phyloP scores from a whole-genome alignment of 2,888 invertebrate species.

The Drosophila pseudotakahashii region DNA sequence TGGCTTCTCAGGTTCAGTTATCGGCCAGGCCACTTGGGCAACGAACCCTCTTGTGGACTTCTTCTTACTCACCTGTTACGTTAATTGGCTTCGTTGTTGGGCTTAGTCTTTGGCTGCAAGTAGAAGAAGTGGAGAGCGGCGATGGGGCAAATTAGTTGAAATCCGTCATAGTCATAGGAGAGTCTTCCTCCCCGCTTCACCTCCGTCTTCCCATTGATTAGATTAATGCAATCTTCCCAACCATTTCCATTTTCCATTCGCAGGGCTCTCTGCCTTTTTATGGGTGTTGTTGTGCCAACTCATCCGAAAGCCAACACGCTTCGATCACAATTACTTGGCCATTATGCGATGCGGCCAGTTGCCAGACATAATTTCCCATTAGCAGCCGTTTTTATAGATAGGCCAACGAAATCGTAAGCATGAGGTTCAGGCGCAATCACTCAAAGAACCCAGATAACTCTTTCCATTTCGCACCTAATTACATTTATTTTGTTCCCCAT shows the following conservation, averaged over 20 bases:
- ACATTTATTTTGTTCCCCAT: too few species aligned
- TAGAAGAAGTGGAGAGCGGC: conserved; percentile 6
- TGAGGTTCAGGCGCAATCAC: neutral
- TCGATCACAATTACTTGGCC: conserved; percentile 39
- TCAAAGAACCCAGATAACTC: conserved; percentile 33
- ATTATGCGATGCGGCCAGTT: conserved; percentile 32
- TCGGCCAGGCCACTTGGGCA: conserved; percentile 10
- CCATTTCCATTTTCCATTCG: conserved; percentile 15
- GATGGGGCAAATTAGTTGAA: conserved; percentile 20
- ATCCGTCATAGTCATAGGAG: conserved; percentile 15
- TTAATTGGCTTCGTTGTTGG: conserved; percentile 38
- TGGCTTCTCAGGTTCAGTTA: neutral
- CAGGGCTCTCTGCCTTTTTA: conserved; percentile 3
- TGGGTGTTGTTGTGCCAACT: conserved; percentile 30
- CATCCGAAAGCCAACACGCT: conserved; percentile 46
- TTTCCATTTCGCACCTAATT: conserved; percentile 34
- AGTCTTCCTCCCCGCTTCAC: neutral
- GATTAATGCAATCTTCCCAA: conserved; percentile 27
- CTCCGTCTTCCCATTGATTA: conserved; percentile 15
- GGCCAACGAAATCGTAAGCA: conserved; percentile 64
- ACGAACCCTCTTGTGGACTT: conserved; percentile 12
- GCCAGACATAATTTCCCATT: conserved; percentile 47
- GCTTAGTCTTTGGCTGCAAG: conserved; percentile 60
- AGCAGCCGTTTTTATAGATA: conserved; percentile 36
- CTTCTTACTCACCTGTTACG: conserved; percentile 61